Conservation (phyloP, 2,888 invertebrate genomes). For the Spilarctia lutea region DNA sequence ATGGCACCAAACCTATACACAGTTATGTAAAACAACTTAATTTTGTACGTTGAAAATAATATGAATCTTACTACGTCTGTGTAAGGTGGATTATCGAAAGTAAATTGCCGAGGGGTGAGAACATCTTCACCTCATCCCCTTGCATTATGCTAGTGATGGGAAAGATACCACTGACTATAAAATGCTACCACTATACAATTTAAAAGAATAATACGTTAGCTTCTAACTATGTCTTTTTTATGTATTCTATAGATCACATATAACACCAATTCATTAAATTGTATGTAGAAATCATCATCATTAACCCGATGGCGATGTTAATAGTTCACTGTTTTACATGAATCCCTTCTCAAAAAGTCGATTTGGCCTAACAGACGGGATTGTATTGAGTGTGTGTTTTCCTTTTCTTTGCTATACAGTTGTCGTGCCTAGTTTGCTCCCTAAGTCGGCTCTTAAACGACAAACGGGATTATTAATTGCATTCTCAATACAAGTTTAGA, state of each 20-base stretch:
- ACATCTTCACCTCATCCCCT: constrained; percentile 61
- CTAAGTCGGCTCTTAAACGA: too few species aligned
- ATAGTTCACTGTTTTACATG: too few species aligned
- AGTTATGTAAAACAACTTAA: constrained; percentile 74
- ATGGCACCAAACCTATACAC: constrained; percentile 64
- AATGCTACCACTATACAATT: background rate
- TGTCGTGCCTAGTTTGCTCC: too few species aligned
- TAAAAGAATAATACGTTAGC: constrained; percentile 1
- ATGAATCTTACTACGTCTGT: constrained; percentile 19
- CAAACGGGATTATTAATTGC: too few species aligned
- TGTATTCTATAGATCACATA: background rate
- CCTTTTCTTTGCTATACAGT: too few species aligned
- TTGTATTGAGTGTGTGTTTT: too few species aligned
- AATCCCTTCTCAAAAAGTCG: too few species aligned
- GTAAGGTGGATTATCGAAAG: constrained; percentile 47
- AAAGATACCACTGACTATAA: constrained; percentile 19
- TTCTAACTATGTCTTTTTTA: background rate
- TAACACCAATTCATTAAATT: background rate
- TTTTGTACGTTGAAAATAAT: constrained; percentile 42
- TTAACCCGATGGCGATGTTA: too few species aligned
- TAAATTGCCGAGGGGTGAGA: constrained; percentile 49
- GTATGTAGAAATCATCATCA: background rate
- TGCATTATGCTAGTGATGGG: constrained; percentile 47
- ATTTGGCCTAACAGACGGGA: too few species aligned
- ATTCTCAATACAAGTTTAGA: too few species aligned